Evolutionary conservation across 1,140 invertebrate species (phyloP).

Genomic region (Drosophila pachea): DNA sequence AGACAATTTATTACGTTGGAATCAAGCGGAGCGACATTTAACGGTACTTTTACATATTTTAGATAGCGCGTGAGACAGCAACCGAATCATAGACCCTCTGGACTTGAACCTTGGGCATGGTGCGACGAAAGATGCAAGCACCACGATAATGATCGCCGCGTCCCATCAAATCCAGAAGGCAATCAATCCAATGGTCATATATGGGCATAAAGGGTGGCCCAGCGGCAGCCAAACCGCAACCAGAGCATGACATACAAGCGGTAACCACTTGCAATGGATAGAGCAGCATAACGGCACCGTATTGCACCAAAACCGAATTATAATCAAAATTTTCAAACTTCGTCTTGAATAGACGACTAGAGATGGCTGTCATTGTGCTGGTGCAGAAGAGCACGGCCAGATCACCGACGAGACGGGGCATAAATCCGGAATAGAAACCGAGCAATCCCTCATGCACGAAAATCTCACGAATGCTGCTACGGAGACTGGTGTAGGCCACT

Average conservation of each 20-base stretch:
- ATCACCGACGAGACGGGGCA: conserved; percentile 44
- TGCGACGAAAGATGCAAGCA: conserved; percentile 46
- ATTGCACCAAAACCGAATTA: conserved; percentile 39
- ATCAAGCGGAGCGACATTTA: background rate
- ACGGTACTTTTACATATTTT: background rate
- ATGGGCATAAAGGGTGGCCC: conserved; percentile 54
- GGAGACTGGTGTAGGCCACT: conserved; percentile 8
- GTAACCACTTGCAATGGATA: conserved; percentile 52
- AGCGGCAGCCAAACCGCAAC: conserved; percentile 43
- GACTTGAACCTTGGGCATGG: conserved; percentile 33
- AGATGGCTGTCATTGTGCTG: conserved; percentile 23
- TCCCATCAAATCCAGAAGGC: conserved; percentile 40
- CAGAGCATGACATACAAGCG: conserved; percentile 53
- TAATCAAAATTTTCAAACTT: conserved; percentile 20
- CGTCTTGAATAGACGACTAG: background rate
- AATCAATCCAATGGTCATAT: conserved; percentile 54
- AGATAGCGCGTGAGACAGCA: conserved; percentile 13
- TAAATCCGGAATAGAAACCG: conserved; percentile 49
- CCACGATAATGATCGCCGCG: conserved; percentile 53
- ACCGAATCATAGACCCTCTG: conserved; percentile 10
- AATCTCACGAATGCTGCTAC: conserved; percentile 7
- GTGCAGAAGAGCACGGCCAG: conserved; percentile 32
- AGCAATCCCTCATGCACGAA: background rate
- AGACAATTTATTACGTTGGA: too few species aligned
- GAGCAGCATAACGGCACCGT: conserved; percentile 16